Conservation (phyloP, 2,797 vertebrate species). For the Neopelma chrysocephalum region DNA sequence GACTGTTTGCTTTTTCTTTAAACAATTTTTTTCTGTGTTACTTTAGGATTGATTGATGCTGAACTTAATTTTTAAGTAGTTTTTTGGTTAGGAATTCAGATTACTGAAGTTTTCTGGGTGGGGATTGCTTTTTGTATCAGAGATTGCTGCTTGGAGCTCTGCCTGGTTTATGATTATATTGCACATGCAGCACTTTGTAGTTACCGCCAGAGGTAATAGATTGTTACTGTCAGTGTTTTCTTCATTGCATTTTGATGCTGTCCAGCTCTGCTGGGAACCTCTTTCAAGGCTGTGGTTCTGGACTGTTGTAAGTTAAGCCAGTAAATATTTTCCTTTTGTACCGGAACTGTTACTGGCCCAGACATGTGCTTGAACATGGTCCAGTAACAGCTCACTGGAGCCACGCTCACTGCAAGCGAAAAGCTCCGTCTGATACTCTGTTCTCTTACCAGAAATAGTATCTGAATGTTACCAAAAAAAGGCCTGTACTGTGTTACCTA, state of each 20-base stretch:
- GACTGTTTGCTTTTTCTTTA: background rate
- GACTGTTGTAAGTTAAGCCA: background rate
- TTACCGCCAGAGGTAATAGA: background rate
- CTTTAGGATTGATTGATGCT: background rate
- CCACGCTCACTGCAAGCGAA: background rate
- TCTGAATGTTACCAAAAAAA: background rate
- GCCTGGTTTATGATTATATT: background rate
- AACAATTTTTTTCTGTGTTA: background rate
- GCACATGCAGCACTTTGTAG: background rate
- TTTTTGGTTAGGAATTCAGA: background rate
- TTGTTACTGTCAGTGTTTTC: background rate
- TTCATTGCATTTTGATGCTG: constrained; percentile 6
- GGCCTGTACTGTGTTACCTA: background rate
- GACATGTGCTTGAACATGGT: background rate
- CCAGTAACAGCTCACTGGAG: background rate
- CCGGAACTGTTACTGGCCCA: background rate
- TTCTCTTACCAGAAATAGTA: background rate
- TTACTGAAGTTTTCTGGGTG: background rate
- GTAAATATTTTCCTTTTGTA: background rate
- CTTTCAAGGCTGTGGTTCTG: background rate
- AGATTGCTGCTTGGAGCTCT: background rate
- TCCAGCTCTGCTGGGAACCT: constrained; percentile 5
- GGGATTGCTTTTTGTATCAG: background rate
- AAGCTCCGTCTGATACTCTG: background rate
- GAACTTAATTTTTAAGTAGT: background rate